A percentile compares a stretch with the other conserved stretches of the same genome.
Conservation (phyloP, 2,113 vertebrate genomes). For the Perca fluviatilis region DNA sequence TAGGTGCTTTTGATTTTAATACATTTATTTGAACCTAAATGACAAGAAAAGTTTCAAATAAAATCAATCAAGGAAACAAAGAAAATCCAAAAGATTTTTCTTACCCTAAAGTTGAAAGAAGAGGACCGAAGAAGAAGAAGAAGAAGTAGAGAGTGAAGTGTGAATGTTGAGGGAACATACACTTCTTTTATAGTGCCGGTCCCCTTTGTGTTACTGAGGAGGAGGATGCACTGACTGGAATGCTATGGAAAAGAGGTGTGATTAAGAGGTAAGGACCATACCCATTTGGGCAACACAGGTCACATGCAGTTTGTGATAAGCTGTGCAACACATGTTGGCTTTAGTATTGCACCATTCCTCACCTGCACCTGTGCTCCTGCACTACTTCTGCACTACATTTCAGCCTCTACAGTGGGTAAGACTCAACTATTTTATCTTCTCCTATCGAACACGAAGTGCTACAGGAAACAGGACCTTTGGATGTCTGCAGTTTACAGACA, state of each 20-base stretch:
- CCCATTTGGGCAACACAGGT: conserved; percentile 59
- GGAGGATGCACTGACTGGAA: conserved; percentile 69
- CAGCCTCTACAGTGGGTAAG: conserved; percentile 62
- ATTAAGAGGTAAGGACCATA: conserved; percentile 58
- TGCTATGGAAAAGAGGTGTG: conserved; percentile 69
- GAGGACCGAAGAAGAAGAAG: conserved; percentile 12
- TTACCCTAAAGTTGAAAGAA: conserved; percentile 59
- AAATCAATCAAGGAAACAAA: background rate
- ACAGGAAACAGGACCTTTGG: background rate
- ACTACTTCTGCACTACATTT: conserved; percentile 20
- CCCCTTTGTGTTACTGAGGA: conserved; percentile 56
- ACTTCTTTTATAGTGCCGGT: conserved; percentile 77
- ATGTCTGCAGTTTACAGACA: rapidly evolving
- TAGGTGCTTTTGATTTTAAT: background rate
- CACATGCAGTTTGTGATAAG: conserved; percentile 62
- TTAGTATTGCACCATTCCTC: conserved; percentile 35
- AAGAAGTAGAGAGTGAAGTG: conserved; percentile 18
- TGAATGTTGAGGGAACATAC: conserved; percentile 36
- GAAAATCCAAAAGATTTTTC: background rate
- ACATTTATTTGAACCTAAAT: background rate
- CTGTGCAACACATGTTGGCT: conserved; percentile 35
- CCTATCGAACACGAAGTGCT: background rate
- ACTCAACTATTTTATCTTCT: conserved; percentile 19
- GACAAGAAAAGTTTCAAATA: background rate
- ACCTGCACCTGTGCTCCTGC: conserved; percentile 35